These are phyloP conservation scores for Tinamus major DNA, from an alignment of 2,797 vertebrate genomes.

Conservation along the genomic window DNA sequence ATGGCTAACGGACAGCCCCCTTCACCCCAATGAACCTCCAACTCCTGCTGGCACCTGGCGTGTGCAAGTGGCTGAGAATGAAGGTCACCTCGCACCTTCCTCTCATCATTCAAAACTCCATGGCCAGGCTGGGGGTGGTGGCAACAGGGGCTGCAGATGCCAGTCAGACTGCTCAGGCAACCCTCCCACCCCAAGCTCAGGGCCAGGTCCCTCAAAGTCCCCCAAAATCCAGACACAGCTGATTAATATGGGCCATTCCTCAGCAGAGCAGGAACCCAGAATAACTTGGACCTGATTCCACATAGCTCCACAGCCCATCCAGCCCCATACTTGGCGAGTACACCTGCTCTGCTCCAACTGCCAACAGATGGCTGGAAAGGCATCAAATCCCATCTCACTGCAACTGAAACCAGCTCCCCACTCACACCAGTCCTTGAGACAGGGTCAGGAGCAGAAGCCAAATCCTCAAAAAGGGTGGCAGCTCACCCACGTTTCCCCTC, in stretches of 20 bases:
- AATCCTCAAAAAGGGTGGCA: background rate
- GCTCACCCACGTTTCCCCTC: background rate
- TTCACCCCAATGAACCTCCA: background rate
- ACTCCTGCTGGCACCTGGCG: too few species aligned
- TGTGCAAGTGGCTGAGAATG: too few species aligned
- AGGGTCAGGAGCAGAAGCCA: constrained; percentile 22
- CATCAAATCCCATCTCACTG: background rate
- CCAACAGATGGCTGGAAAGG: constrained; percentile 39
- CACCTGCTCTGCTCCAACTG: constrained; percentile 36
- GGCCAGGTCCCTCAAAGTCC: background rate
- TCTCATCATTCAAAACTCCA: background rate
- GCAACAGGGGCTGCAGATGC: background rate
- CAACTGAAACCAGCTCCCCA: background rate
- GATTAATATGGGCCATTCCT: constrained; percentile 19
- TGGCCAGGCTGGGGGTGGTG: background rate
- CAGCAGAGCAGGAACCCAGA: constrained; percentile 1
- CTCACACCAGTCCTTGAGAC: background rate
- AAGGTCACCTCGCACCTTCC: background rate
- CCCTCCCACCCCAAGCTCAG: background rate
- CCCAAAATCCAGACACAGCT: background rate
- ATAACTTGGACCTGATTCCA: background rate
- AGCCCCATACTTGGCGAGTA: constrained; percentile 45
- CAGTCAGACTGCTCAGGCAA: background rate
- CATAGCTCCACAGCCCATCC: constrained; percentile 18
- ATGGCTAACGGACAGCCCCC: too few species aligned